Percentiles rank a stretch among this genome's conserved stretches.
These are phyloP conservation scores for Pyrgus malvae DNA, from an alignment of 2,888 invertebrate genomes.

Conservation along the genomic window DNA sequence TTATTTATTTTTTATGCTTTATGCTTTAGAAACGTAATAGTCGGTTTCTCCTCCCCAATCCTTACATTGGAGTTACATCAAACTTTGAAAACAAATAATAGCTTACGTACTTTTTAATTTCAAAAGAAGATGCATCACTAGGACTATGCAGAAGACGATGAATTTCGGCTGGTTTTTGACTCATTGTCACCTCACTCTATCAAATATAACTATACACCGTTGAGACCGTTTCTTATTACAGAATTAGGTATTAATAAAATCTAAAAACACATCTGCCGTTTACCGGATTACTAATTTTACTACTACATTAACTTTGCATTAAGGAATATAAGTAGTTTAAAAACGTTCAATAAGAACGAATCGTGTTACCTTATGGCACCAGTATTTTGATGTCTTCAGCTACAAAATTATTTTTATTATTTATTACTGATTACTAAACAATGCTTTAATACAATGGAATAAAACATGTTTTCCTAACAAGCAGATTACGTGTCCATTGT, in stretches of 20 bases:
- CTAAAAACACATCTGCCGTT: conserved; percentile 15
- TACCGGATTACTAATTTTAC: not conserved
- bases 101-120: conserved; percentile 41
- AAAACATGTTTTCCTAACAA: conserved; percentile 3
- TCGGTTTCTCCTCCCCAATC: not conserved
- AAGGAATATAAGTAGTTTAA: conserved; percentile 1
- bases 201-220: not conserved
- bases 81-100: not conserved
- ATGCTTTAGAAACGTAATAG: not conserved
- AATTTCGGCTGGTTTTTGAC: conserved; percentile 15
- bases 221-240: not conserved
- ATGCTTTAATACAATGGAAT: conserved; percentile 8
- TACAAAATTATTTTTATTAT: not conserved
- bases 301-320: conserved; percentile 1
- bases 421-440: not conserved
- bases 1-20: no score
- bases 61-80: not conserved
- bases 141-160: not conserved
- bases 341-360: not conserved
- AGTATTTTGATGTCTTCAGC: not conserved
- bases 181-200: conserved; percentile 29
- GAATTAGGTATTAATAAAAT: conserved; percentile 4
- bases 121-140: not conserved
- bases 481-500: not conserved
- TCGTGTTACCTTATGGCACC: not conserved